Conservation (phyloP, 1,140 invertebrate genomes). For the Saxidomus purpurata region DNA sequence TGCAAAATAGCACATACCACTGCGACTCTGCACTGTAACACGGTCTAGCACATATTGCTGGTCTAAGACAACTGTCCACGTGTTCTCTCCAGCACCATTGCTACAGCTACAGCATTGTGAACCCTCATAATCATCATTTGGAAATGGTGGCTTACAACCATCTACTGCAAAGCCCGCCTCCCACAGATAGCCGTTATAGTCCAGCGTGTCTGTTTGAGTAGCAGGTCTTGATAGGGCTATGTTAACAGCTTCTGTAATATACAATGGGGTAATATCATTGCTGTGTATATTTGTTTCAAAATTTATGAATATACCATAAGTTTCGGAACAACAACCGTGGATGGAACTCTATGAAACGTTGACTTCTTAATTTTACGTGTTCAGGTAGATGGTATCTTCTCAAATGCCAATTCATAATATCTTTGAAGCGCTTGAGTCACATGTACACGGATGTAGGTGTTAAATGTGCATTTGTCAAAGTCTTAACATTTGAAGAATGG, state of each 20-base stretch:
- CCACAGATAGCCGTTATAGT: constrained; percentile 27
- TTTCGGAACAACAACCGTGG: no score
- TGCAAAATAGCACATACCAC: constrained; percentile 29
- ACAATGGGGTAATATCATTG: no score
- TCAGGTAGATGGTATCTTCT: no score
- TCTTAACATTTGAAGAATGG: no score
- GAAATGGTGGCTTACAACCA: not conserved
- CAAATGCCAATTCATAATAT: no score
- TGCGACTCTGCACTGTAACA: constrained; percentile 17
- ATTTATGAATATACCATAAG: no score
- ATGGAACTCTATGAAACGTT: no score
- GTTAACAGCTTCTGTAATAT: not conserved
- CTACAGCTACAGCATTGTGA: constrained; percentile 41
- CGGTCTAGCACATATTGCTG: constrained; percentile 1
- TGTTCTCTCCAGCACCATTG: not conserved
- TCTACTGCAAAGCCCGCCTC: constrained; percentile 31
- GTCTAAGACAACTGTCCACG: constrained; percentile 27
- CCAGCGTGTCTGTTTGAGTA: not conserved
- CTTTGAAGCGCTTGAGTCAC: no score
- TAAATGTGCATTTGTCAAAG: no score
- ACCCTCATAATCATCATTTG: constrained; percentile 15
- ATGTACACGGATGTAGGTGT: no score
- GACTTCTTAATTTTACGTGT: no score
- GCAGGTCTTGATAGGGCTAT: constrained; percentile 27
- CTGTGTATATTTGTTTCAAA: no score